Conservation (phyloP, 92 coral and sea anemone genomes). For the Phenganax stokvisi region DNA sequence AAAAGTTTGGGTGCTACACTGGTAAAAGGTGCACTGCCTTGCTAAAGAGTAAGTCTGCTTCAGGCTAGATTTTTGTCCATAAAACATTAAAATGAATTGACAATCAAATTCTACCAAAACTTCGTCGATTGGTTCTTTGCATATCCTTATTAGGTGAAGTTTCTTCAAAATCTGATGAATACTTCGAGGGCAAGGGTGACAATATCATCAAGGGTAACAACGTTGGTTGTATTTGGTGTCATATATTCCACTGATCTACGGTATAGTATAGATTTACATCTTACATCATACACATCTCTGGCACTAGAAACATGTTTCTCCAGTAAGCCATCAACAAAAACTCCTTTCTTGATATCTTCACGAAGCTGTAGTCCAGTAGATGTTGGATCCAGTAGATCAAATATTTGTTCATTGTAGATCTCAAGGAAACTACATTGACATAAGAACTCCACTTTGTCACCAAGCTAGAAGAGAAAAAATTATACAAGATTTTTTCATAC, state of each 20-base stretch:
- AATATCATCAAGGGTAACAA: too few species aligned
- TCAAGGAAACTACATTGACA: constrained; percentile 94
- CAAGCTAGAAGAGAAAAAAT: constrained; percentile 58
- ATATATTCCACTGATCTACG: neutral
- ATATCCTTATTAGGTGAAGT: too few species aligned
- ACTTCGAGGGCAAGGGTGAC: too few species aligned
- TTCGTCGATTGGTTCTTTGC: too few species aligned
- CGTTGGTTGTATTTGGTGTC: neutral
- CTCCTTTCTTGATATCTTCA: constrained; percentile 91
- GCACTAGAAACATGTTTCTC: constrained; percentile 92
- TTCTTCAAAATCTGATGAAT: too few species aligned
- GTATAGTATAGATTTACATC: neutral
- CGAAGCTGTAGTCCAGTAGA: constrained; percentile 87
- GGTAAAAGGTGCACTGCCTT: too few species aligned
- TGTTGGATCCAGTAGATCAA: constrained; percentile 91
- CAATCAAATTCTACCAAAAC: too few species aligned
- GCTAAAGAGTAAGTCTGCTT: too few species aligned
- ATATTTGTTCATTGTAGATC: constrained; percentile 95
- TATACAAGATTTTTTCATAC: too few species aligned
- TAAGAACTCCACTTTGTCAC: constrained; percentile 82
- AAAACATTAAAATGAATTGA: too few species aligned
- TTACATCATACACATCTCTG: constrained; percentile 88
- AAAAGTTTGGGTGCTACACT: too few species aligned
- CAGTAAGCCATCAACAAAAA: constrained; percentile 87
- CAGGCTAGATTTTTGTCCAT: too few species aligned